These are phyloP conservation scores for Beroe forskalii DNA, from an alignment of 37 sponge, comb jelly and placozoan genomes.

Conservation along the genomic window DNA sequence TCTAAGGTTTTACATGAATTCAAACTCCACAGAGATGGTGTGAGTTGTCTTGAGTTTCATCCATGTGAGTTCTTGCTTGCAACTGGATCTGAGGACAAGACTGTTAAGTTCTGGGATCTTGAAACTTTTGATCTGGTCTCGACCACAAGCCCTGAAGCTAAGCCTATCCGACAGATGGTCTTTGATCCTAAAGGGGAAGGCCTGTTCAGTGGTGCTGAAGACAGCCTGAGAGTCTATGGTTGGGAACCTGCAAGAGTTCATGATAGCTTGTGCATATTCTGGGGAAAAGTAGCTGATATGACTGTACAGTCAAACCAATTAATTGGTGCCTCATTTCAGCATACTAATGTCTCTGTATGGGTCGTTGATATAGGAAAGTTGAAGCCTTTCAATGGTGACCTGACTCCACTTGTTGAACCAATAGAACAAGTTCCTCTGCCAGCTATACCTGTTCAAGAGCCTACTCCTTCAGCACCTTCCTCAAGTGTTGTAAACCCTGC, in stretches of 20 bases:
- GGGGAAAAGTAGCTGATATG: conserved; percentile 83
- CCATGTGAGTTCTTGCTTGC: conserved; percentile 93
- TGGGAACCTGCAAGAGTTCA: conserved; percentile 79
- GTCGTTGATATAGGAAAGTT: conserved; percentile 70
- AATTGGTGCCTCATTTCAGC: conserved; percentile 77
- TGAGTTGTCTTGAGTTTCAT: conserved; percentile 85
- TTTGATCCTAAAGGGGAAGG: conserved; percentile 60
- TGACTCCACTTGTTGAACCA: conserved; percentile 44
- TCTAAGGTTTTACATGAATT: conserved; percentile 79
- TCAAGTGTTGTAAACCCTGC: neutral
- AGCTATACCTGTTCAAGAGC: neutral
- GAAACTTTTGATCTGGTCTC: conserved; percentile 80
- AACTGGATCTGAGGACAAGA: conserved; percentile 78
- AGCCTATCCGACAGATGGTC: conserved; percentile 78
- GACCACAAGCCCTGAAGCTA: conserved; percentile 71
- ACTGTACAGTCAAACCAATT: conserved; percentile 78
- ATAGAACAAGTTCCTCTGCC: neutral
- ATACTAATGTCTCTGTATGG: conserved; percentile 81
- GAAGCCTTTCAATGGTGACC: conserved; percentile 64
- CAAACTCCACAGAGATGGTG: conserved; percentile 70
- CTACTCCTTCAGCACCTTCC: neutral
- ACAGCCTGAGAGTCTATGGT: conserved; percentile 77
- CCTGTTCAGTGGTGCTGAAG: conserved; percentile 74
- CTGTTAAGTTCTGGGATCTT: conserved; percentile 90
- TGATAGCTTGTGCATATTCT: conserved; percentile 72